A percentile compares a stretch with the other conserved stretches of the same genome.
phyloP scores from a whole-genome alignment of 1,140 invertebrate species.

The Heliconius melpomene region DNA sequence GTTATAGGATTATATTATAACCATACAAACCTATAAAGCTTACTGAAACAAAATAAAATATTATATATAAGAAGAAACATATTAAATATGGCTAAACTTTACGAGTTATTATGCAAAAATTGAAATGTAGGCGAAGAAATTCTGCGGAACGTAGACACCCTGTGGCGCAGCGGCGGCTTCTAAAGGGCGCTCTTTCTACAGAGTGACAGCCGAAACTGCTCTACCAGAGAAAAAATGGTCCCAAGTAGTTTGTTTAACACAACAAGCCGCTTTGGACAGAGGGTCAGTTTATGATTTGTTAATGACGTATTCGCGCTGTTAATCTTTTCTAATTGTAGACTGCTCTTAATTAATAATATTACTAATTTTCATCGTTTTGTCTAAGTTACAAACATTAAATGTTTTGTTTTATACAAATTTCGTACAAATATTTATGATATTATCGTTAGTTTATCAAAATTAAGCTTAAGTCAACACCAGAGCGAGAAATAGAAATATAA shows the following conservation, averaged over 20 bases:
- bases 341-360: neutral
- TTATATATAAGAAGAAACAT: neutral
- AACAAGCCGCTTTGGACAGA: conserved; percentile 61
- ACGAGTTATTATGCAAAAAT: conserved; percentile 54
- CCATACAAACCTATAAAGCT: neutral
- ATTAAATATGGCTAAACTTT: conserved; percentile 31
- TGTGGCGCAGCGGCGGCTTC: conserved; percentile 57
- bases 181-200: conserved; percentile 61
- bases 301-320: conserved; percentile 47
- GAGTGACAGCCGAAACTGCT: conserved; percentile 75
- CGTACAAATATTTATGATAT: neutral
- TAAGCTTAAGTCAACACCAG: no score
- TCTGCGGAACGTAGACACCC: conserved; percentile 64
- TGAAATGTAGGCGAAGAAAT: conserved; percentile 59
- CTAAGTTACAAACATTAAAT: neutral
- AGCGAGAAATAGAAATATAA: no score
- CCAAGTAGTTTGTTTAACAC: conserved; percentile 74
- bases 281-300: conserved; percentile 38
- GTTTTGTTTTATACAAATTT: neutral
- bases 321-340: neutral
- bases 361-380: neutral
- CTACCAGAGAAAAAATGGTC: conserved; percentile 61
- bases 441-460: neutral
- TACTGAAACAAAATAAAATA: neutral
- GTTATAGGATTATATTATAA: no score